A percentile compares a stretch with the other conserved stretches of the same genome.
Conservation (phyloP, 2,797 vertebrate species). For the Otolemur crassicaudatus region DNA sequence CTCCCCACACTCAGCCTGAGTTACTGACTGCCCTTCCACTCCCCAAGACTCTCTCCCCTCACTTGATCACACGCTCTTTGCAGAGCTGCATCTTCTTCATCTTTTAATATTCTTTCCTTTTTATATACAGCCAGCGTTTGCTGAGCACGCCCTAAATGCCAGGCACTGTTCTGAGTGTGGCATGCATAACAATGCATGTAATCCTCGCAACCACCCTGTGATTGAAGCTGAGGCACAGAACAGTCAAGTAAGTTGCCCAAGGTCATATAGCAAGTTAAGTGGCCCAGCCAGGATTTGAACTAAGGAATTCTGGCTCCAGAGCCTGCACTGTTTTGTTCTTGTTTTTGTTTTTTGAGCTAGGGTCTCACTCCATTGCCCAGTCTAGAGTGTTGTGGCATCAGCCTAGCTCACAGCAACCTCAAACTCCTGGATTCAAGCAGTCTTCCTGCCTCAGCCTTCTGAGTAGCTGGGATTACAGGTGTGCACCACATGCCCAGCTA, state of each 20-base stretch:
- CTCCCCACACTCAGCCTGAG: not conserved
- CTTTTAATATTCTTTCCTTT: not conserved
- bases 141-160: not conserved
- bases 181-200: not conserved
- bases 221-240: conserved; percentile 10
- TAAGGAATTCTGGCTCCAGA: not conserved
- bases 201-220: not conserved
- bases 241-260: not conserved
- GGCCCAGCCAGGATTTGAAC: not conserved
- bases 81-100: not conserved
- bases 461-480: too few relatives aligned
- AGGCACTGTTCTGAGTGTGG: not conserved
- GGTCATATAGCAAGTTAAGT: not conserved
- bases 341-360: too few relatives aligned
- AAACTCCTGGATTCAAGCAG: too few relatives aligned
- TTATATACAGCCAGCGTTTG: not conserved
- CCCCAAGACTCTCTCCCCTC: not conserved
- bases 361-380: too few relatives aligned
- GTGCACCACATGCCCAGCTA: too few relatives aligned
- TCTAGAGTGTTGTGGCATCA: too few relatives aligned
- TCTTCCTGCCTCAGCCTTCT: too few relatives aligned
- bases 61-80: not conserved
- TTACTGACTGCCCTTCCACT: not conserved
- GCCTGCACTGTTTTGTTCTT: not conserved
- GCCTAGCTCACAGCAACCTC: too few relatives aligned